phyloP scores from a whole-genome alignment of 2,797 vertebrate species.

The Centropyge bicolor region DNA sequence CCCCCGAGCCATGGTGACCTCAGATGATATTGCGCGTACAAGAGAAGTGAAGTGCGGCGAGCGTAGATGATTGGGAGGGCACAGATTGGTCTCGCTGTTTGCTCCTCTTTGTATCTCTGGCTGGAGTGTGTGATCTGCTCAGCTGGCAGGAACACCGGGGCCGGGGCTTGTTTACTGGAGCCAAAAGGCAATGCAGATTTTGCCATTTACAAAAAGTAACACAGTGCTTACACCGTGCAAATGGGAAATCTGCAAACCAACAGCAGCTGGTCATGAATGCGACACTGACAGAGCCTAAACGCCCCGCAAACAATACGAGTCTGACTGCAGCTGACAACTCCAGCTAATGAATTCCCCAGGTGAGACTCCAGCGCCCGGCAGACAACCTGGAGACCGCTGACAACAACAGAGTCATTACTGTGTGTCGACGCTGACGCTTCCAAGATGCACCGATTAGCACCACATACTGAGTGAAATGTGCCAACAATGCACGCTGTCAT shows the following conservation, averaged over 20 bases:
- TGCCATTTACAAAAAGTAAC: conserved; percentile 75
- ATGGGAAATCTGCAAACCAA: conserved; percentile 73
- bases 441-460: conserved; percentile 46
- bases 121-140: conserved; percentile 50
- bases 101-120: conserved; percentile 63
- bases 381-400: conserved; percentile 53
- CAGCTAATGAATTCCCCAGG: conserved; percentile 71
- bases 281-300: conserved; percentile 64
- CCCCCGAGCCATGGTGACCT: conserved; percentile 48
- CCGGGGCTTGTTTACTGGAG: conserved; percentile 64
- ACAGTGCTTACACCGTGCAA: conserved; percentile 62
- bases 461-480: conserved; percentile 42
- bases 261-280: conserved; percentile 78
- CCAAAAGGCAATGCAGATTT: conserved; percentile 77
- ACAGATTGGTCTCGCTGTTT: conserved; percentile 66
- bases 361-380: conserved; percentile 41
- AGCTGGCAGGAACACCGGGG: conserved; percentile 50
- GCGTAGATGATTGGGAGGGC: conserved; percentile 59
- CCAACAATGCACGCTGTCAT: conserved; percentile 22
- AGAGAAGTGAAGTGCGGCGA: conserved; percentile 59
- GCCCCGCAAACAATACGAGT: conserved; percentile 52
- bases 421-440: conserved; percentile 32
- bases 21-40: conserved; percentile 53
- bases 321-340: conserved; percentile 54
- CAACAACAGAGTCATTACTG: conserved; percentile 47